Percentiles rank a stretch among this genome's conserved stretches.
Conservation (phyloP, 2,888 invertebrate species). For the Andrena marginata region DNA sequence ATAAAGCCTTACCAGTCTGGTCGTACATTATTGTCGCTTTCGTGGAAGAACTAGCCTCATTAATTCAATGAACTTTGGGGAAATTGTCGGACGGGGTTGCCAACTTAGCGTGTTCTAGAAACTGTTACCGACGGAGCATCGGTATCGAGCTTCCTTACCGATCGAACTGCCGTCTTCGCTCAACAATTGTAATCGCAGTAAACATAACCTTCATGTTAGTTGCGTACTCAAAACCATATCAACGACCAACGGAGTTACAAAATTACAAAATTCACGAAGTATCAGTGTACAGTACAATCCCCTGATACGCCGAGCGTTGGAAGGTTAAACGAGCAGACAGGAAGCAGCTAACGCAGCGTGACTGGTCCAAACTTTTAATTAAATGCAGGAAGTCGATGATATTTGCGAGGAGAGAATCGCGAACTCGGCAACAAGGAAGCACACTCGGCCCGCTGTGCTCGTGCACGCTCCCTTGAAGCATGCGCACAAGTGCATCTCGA, state of each 20-base stretch:
- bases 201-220: background rate
- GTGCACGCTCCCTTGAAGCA: slow-evolving; percentile 35
- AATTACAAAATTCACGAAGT: background rate
- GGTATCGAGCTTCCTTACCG: background rate
- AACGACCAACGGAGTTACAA: background rate
- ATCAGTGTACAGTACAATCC: background rate
- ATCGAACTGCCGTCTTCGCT: background rate
- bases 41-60: background rate
- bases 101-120: background rate
- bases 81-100: background rate
- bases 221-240: background rate
- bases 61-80: background rate
- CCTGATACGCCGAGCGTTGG: background rate
- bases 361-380: slow-evolving; percentile 44
- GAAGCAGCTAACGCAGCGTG: slow-evolving; percentile 4
- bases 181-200: background rate
- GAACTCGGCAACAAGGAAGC: slow-evolving; percentile 57
- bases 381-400: slow-evolving; percentile 46
- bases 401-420: slow-evolving; percentile 53
- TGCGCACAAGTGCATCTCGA: slow-evolving; percentile 46
- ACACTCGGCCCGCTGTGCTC: background rate
- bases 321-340: background rate
- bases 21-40: background rate
- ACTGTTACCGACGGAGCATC: slow-evolving; percentile 8
- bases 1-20: slow-evolving; percentile 16